Base-by-base conservation (phyloP, 2,113 vertebrate genomes). In the Garra rufa region DNA sequence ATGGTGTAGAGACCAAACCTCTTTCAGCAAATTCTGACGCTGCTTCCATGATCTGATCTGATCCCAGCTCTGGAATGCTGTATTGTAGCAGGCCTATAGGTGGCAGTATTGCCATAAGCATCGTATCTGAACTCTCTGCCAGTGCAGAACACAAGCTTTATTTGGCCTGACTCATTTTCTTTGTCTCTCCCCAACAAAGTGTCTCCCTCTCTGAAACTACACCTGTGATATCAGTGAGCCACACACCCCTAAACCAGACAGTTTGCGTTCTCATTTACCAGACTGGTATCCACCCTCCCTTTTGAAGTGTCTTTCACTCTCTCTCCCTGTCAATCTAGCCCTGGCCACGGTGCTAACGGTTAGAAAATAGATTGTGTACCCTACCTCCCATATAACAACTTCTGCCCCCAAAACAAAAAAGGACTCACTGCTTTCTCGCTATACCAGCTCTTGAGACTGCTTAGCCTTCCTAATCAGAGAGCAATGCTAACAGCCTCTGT, bases 391-490 rank as follows among this genome's bases (percentile, higher is more conserved):
- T 70, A 70, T 80, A 85, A 55, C 57, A 77, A 83, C 59, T 55
- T 86, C 83, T 87, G 80, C 84, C 83, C 63, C 65, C 73, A 74
- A 14, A 69, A 88, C 85, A 88, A 88, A 86, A 75, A 34, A 76
- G 34, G 63, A 73, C 70, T 52, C 0, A 19, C 76, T 67, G 44
- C 76, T 83, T 28, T 61, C 81, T 52, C 17, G 85, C 87, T 76
- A 34, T 34, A 88, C 79, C 86, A 86, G 89, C 89, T 89, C 86
- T 88, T 79, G 76, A 89, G 89, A 89, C 89, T 90, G 90, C 92
- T 94, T 92, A 93, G 92, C 89, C 92, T 88, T 82, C 87, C 92
- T 93, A 93, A 94, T 94, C 92, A 92, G 91, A 89, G 90, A 92
- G 93, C 90, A 93, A 93, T 92, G 92, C 90, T 91, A 92, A 92